phyloP scores from a whole-genome alignment of 2,113 vertebrate species.

The Donacobius atricapilla region DNA sequence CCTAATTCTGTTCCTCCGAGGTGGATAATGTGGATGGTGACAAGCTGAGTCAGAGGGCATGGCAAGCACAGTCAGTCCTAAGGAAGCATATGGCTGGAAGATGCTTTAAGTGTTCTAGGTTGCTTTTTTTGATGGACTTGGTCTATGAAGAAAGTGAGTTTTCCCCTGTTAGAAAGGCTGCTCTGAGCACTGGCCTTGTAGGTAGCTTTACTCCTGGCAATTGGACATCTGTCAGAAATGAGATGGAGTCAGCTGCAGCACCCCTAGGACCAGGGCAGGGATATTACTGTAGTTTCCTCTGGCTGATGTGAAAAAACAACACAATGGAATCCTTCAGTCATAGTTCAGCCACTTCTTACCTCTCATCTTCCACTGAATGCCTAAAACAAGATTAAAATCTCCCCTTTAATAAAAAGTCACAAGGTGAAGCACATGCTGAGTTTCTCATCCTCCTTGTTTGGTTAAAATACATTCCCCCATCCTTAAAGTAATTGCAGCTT shows the following conservation, averaged over 20 bases:
- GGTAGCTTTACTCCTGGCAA: neutral
- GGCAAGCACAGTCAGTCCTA: neutral
- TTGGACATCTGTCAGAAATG: neutral
- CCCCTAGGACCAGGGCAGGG: neutral
- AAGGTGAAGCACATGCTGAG: neutral
- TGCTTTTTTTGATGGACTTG: neutral
- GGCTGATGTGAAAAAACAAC: neutral
- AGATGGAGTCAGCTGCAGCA: neutral
- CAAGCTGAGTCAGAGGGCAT: neutral
- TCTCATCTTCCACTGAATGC: neutral
- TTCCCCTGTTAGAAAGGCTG: neutral
- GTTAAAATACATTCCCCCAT: neutral
- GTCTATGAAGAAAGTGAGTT: neutral
- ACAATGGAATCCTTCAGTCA: neutral
- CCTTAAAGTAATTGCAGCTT: neutral
- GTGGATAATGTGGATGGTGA: neutral
- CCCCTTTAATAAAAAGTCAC: neutral
- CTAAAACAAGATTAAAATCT: slow-evolving; percentile 1
- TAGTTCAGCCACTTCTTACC: neutral
- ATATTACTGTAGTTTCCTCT: neutral
- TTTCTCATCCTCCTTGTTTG: neutral
- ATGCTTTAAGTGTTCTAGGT: neutral
- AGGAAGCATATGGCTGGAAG: neutral
- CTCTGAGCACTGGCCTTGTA: neutral
- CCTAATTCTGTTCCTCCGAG: neutral